These are phyloP conservation scores for Incurvaria masculella DNA, from an alignment of 2,888 invertebrate genomes.

Conservation along the genomic window DNA sequence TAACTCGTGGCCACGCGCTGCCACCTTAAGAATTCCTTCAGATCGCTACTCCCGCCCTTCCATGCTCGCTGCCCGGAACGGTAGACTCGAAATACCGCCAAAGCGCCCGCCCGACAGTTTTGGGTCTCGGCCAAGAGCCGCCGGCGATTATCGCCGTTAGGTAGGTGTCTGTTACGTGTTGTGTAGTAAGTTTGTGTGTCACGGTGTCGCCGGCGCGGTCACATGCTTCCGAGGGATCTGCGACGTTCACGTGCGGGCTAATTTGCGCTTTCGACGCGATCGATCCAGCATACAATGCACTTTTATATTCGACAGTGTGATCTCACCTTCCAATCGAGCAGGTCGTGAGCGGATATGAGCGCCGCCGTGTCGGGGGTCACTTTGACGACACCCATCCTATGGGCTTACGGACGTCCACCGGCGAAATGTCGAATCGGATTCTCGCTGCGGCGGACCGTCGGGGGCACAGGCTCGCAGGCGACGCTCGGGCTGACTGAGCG, in stretches of 20 bases:
- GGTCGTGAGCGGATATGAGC: slow-evolving; percentile 44
- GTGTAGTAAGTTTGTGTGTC: neutral
- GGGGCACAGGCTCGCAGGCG: neutral
- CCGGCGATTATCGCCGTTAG: neutral
- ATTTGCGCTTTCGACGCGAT: neutral
- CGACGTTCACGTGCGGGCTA: neutral
- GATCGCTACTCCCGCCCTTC: too few relatives aligned
- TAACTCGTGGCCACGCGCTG: too few relatives aligned
- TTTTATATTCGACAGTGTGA: slow-evolving; percentile 4
- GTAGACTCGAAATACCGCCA: neutral
- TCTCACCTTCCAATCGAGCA: slow-evolving; percentile 54
- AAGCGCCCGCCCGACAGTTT: neutral
- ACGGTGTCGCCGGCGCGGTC: neutral
- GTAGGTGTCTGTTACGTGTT: neutral
- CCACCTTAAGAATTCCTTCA: too few relatives aligned
- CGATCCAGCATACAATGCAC: too few relatives aligned
- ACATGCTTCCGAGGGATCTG: neutral
- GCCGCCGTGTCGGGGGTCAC: slow-evolving; percentile 43
- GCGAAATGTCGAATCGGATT: too few relatives aligned
- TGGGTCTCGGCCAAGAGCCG: neutral
- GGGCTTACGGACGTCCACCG: too few relatives aligned
- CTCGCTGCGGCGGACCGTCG: too few relatives aligned
- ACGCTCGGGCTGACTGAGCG: neutral
- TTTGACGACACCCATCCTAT: slow-evolving; percentile 45
- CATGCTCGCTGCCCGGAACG: too few relatives aligned